Percentiles rank a stretch among this genome's conserved stretches.
Conservation (phyloP, 2,113 vertebrate species). For the Gallinago undulata region DNA sequence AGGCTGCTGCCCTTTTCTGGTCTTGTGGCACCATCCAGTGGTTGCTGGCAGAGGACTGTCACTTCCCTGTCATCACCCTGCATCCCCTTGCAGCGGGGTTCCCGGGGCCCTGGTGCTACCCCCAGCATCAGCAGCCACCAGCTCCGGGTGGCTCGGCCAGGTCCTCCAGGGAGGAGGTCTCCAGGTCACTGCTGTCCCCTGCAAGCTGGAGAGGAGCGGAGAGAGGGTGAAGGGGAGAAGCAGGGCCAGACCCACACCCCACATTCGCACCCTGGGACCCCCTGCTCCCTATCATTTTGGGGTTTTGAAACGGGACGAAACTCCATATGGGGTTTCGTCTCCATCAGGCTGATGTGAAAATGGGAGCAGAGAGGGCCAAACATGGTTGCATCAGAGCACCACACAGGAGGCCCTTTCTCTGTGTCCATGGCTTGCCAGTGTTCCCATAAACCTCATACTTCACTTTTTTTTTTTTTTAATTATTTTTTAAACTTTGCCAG, state of each 20-base stretch:
- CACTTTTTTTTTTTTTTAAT: background rate
- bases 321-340: background rate
- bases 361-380: background rate
- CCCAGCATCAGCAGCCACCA: constrained; percentile 36
- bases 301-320: too few relatives aligned
- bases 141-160: background rate
- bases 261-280: too few relatives aligned
- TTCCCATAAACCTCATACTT: background rate
- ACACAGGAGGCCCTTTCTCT: background rate
- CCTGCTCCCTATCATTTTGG: too few relatives aligned
- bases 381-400: background rate
- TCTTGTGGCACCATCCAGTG: constrained; percentile 62
- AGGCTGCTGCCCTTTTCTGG: background rate
- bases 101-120: background rate
- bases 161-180: constrained; percentile 70
- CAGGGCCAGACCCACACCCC: too few relatives aligned
- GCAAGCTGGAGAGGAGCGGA: constrained; percentile 1
- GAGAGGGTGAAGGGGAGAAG: background rate
- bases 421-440: background rate
- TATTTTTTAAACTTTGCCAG: background rate
- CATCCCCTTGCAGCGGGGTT: background rate
- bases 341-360: background rate
- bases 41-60: background rate
- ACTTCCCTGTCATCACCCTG: rapidly evolving
- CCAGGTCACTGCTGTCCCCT: constrained; percentile 67